Percentiles rank a stretch among this genome's conserved stretches.
Conservation (phyloP, 2,888 invertebrate species). For the Sesia bembeciformis region DNA sequence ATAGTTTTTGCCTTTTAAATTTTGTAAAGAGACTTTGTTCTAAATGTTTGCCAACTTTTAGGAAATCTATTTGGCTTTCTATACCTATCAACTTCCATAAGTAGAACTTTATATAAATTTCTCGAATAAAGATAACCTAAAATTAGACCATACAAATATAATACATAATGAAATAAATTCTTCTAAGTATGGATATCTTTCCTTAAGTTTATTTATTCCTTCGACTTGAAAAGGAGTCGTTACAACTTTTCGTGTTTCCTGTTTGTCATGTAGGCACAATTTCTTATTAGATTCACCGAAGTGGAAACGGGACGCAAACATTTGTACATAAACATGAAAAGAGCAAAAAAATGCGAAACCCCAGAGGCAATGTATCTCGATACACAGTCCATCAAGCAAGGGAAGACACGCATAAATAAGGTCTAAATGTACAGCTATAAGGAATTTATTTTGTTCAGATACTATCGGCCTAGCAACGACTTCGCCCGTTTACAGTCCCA, state of each 20-base stretch:
- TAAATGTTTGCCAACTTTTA: no score
- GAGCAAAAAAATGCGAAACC: slow-evolving; percentile 18
- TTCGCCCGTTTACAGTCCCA: neutral
- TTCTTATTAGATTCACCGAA: slow-evolving; percentile 5
- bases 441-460: slow-evolving; percentile 13
- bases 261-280: slow-evolving; percentile 6
- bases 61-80: no score
- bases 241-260: slow-evolving; percentile 6
- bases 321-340: slow-evolving; percentile 20
- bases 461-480: neutral
- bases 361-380: slow-evolving; percentile 18
- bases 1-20: no score
- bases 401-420: slow-evolving; percentile 17
- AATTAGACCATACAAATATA: no score
- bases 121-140: no score
- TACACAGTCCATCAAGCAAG: slow-evolving; percentile 17
- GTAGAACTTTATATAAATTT: no score
- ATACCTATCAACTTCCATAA: no score
- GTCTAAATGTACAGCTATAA: slow-evolving; percentile 7
- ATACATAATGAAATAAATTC: no score
- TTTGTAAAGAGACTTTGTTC: no score
- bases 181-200: no score
- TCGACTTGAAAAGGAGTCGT: neutral
- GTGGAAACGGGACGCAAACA: slow-evolving; percentile 21
- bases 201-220: no score